Base-by-base conservation (phyloP, 1,140 invertebrate species). In the Palaemon carinicauda region DNA sequence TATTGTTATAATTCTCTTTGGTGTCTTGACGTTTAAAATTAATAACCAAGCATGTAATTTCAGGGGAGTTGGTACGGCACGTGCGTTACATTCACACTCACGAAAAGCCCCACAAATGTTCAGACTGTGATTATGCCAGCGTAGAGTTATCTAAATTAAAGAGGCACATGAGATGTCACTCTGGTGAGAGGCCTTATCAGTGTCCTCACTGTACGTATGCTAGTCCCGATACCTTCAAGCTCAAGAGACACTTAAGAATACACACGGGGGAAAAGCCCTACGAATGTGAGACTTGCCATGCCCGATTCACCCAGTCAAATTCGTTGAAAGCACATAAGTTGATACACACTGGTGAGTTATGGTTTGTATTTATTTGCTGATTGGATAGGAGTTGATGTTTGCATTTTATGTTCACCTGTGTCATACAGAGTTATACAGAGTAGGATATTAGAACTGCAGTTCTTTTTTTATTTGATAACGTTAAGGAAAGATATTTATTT, bases 131-230 rank as follows among this genome's bases (percentile, higher is more conserved):
- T 91, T 99, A 98, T 92, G 96, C 97, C 0, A 97, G 96, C 87
- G 97, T 98, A 0, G 97, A 98, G 92, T 91, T 98, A 75, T 97
- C 96, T 71, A 98, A 98, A 93, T 91, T 98, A 50, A 96, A 97
- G 82, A 92, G 97, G 60, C 98, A 99, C 90, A 97, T 98, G 91
- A 94, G 97, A 33, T 98, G 97, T 91, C 97, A 99, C 91, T 98
- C 94, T 0, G 94, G 94, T 41, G 93, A 94, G 88, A 90, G 94
- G 41, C 94, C 94, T 0, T 95, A 94, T 89, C 89, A 90, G 91
- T 99, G 98, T 91, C 96, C 96, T 0, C 96, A 99, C 92, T 99
- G 98, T 92, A 98, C 97, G 3, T 99, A 99, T 91, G 98, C 98
- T 21, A 98, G 97, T 90, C 98, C 98, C 7, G 98, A 99, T 92